Conservation (phyloP, 92 coral and sea anemone genomes). For the Metridium senile region DNA sequence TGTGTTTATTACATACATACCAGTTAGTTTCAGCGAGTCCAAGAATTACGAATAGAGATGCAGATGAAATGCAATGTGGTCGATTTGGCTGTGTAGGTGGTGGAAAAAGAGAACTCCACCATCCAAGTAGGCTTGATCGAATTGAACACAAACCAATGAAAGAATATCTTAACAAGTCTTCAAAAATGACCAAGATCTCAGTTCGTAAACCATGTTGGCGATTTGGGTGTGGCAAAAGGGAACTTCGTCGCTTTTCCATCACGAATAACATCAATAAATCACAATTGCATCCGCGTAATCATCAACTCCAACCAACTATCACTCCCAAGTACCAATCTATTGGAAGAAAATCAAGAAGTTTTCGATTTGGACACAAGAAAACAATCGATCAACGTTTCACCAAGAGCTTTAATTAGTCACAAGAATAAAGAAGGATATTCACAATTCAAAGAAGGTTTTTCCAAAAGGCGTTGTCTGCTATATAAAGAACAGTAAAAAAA, state of each 20-base stretch:
- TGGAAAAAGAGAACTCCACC: not conserved
- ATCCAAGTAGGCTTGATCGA: too few relatives aligned
- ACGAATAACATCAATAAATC: too few relatives aligned
- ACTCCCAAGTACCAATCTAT: too few relatives aligned
- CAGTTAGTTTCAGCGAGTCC: too few relatives aligned
- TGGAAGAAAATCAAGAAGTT: too few relatives aligned
- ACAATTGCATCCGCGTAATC: not conserved
- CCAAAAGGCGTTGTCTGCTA: not conserved
- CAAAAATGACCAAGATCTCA: not conserved
- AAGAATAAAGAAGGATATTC: not conserved
- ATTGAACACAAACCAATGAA: too few relatives aligned
- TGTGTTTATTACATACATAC: too few relatives aligned
- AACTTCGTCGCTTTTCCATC: too few relatives aligned
- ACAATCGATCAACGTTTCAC: not conserved
- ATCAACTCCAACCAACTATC: not conserved
- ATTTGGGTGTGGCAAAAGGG: not conserved
- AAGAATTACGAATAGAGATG: too few relatives aligned
- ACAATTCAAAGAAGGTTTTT: not conserved
- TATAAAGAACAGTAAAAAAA: not conserved
- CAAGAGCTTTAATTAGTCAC: too few relatives aligned
- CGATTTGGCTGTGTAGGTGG: constrained; percentile 1
- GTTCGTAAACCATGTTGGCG: not conserved
- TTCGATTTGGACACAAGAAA: too few relatives aligned
- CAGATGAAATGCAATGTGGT: too few relatives aligned
- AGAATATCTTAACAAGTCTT: not conserved